Percentiles rank a stretch among this genome's conserved stretches.
phyloP scores from a whole-genome alignment of 2,888 invertebrate genomes.

The Lamproptera curius region DNA sequence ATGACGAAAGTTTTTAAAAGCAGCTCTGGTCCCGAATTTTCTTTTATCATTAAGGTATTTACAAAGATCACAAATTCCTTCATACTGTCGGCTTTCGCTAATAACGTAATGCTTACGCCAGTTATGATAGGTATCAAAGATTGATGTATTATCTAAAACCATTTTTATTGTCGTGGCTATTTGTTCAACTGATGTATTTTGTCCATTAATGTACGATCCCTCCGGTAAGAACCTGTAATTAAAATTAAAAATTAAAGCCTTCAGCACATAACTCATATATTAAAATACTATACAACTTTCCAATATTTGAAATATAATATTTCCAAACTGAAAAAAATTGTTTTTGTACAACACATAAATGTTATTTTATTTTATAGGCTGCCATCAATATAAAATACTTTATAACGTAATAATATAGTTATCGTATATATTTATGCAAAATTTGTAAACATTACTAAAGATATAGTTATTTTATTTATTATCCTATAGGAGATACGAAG shows the following conservation, averaged over 20 bases:
- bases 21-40: constrained; percentile 26
- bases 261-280: too few species aligned
- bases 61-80: constrained; percentile 53
- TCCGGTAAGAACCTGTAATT: constrained; percentile 53
- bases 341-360: too few species aligned
- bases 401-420: neutral
- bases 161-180: constrained; percentile 42
- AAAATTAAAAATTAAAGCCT: neutral
- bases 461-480: too few species aligned
- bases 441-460: too few species aligned
- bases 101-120: constrained; percentile 54
- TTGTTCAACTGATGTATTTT: constrained; percentile 30
- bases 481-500: too few species aligned
- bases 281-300: too few species aligned
- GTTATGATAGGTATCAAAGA: constrained; percentile 42
- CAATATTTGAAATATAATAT: too few species aligned
- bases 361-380: too few species aligned
- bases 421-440: too few species aligned
- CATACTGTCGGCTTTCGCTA: constrained; percentile 29
- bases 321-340: too few species aligned
- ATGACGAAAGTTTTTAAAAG: constrained; percentile 41
- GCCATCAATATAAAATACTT: too few species aligned
- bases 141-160: constrained; percentile 35
- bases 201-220: constrained; percentile 51
- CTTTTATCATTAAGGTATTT: constrained; percentile 39